Evolutionary conservation across 2,113 vertebrate species (phyloP), one percentile per base, ranked within the genome.

Genomic region (Calypte anna): DNA sequence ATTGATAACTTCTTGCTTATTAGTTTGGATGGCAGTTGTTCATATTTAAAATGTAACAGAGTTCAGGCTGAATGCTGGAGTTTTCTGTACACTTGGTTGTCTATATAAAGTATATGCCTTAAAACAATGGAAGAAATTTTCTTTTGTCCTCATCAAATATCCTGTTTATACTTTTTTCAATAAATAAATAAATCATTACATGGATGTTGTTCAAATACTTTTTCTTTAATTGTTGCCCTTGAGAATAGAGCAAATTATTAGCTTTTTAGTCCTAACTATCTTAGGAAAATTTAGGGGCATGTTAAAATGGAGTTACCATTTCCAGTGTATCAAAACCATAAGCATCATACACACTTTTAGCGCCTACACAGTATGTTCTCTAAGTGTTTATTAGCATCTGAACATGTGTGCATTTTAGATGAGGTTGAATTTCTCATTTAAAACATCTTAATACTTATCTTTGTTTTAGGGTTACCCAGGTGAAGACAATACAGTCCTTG

Each of bases 401-500:
- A 85, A 74, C 9, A 30, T 44, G 25, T 38, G 8, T 73, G 30
- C 28, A 2, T 55, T 36, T 31, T 44, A 82, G 54, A 57, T 0
- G 2, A 81, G 14, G 21, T 38, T 82, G 50, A 54, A 40, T 66
- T 84, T 92, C 50, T 13, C 58, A 85, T n/a, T 79, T 82, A 84
- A 82, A 33, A 12, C 82, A 83, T 85, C n/a, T 76, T 75, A 94
- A 80, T 61, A 15, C 36, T 91, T 95, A 11, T 95, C 58, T 96
- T 96, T 53, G 38, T 96, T 98, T 84, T 96, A 99, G 99, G 99
- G 99, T 95, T 99, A 98, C 85, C 98, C 98, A 92, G 99, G 99
- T 8, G 99, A 99, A 93, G 99, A 99, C 94, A 99, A 96, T 93
- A 98, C 95, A 95, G 97, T 97, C 64, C 97, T 98, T 73, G 99